Evolutionary conservation across 2,888 invertebrate genomes (phyloP), one percentile per base, ranked within the genome.

Genomic region (Tachina lurida): DNA sequence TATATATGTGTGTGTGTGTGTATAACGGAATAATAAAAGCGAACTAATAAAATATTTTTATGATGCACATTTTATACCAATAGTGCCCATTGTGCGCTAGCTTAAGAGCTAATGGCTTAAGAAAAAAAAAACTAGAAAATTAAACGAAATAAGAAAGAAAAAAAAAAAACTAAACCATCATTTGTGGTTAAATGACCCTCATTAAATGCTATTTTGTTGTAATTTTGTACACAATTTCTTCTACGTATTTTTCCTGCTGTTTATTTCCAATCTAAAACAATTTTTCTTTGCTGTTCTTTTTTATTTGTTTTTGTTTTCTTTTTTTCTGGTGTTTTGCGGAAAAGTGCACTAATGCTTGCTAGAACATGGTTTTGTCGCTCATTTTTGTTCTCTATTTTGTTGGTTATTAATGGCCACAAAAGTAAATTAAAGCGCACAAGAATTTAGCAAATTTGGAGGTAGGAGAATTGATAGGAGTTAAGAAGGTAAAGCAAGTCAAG

Each of bases 171-270:
- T 52, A 71, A 71, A 81, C 84, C 81, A 74, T 63, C 77, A 81
- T 81, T 84, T 84, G 81, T 67, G 81, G 84, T 84, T 84, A 84
- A 84, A 84, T 77, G 67, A 81, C 84, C 81, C 84, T 84, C 84
- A 84, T 84, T 84, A 81, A 84, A 68, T 77, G 62, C 68, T 45
- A 77, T 84, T 84, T 81, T 60, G 77, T 73, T 81, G 81, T 77
- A 81, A 77, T 70, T 79, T 71, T 75, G 49, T 63, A 68, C 75
- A 60, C 49, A 73, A 12, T 80, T 80, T n/a, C 65, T 80, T 15
- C 15, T 39, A 10, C 5, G 1, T 9, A 3, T 43, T 58, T 49
- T 67, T 47, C 45, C 19, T 58, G 17, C 19, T 31, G 17, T 58
- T 58, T 62, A 3, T 63, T 78, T 65, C n/a, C 47, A 68, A 54